These are phyloP conservation scores for Aspidiotus rigidus DNA, from an alignment of 2,888 invertebrate species.

Conservation along the genomic window DNA sequence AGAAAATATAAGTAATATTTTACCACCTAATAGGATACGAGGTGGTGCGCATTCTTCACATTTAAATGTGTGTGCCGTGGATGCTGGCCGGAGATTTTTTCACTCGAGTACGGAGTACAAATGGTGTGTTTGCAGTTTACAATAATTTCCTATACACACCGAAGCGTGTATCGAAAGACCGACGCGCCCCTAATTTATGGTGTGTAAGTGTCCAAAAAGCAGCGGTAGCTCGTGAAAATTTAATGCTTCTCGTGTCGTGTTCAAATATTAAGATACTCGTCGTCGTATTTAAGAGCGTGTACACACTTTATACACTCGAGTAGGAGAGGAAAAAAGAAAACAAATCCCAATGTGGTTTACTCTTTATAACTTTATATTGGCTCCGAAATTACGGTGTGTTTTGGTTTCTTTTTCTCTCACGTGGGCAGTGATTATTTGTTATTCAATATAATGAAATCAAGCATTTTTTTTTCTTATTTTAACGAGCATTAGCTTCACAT, in stretches of 20 bases:
- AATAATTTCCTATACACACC: too few species aligned
- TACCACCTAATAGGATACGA: background rate
- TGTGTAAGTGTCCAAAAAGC: background rate
- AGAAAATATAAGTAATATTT: conserved; percentile 2
- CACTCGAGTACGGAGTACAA: background rate
- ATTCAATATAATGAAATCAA: too few species aligned
- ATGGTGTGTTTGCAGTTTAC: too few species aligned
- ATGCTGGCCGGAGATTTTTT: background rate
- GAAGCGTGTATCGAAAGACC: background rate
- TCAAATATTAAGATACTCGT: background rate
- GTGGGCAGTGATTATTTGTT: too few species aligned
- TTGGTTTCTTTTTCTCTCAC: too few species aligned
- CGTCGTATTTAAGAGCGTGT: background rate
- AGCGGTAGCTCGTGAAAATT: conserved; percentile 1
- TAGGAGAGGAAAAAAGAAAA: too few species aligned
- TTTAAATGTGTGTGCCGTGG: background rate
- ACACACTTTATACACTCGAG: too few species aligned
- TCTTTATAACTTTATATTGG: too few species aligned
- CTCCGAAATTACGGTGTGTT: too few species aligned
- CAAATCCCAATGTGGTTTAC: too few species aligned
- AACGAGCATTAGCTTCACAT: too few species aligned
- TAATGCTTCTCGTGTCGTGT: background rate
- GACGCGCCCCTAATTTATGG: background rate
- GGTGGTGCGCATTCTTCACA: background rate
- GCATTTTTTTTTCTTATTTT: too few species aligned